A percentile compares a stretch with the other conserved stretches of the same genome.
Evolutionary conservation across 2,888 invertebrate species (phyloP).

Genomic region (Arctia plantaginis): DNA sequence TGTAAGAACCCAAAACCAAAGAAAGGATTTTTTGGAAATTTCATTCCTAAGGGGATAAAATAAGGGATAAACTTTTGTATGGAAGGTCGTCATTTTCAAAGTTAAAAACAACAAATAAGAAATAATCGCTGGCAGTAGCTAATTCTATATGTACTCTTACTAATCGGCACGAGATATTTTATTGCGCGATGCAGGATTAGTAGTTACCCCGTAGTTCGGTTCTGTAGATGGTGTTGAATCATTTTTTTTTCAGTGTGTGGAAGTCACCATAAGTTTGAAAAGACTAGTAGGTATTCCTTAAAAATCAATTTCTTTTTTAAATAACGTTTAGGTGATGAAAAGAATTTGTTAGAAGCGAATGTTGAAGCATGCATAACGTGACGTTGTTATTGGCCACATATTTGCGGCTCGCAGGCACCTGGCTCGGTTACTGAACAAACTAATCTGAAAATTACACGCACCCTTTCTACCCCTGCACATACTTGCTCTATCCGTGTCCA

Average conservation of each 20-base stretch:
- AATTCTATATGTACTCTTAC: too few relatives aligned
- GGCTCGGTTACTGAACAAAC: constrained; percentile 80
- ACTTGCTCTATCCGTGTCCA: constrained; percentile 43
- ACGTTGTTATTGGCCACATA: constrained; percentile 77
- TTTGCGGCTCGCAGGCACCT: constrained; percentile 69
- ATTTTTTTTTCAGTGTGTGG: background rate
- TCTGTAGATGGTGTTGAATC: background rate
- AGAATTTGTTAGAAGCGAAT: constrained; percentile 39
- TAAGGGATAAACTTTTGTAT: too few relatives aligned
- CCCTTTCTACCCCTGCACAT: constrained; percentile 43
- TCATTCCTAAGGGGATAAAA: too few relatives aligned
- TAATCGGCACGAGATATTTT: background rate
- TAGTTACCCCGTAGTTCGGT: background rate
- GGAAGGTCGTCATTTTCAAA: too few relatives aligned
- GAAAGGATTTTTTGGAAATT: too few relatives aligned
- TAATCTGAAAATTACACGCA: constrained; percentile 84
- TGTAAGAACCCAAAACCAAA: too few relatives aligned
- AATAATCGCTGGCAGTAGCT: too few relatives aligned
- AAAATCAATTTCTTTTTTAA: constrained; percentile 28
- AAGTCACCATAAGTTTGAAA: background rate
- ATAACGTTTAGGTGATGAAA: constrained; percentile 45
- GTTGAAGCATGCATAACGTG: constrained; percentile 33
- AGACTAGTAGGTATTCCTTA: background rate
- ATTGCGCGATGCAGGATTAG: background rate
- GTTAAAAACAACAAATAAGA: too few relatives aligned